Evolutionary conservation across 1,140 invertebrate species (phyloP), one percentile per base, ranked within the genome.

Genomic region (Euura saliciscinereae): DNA sequence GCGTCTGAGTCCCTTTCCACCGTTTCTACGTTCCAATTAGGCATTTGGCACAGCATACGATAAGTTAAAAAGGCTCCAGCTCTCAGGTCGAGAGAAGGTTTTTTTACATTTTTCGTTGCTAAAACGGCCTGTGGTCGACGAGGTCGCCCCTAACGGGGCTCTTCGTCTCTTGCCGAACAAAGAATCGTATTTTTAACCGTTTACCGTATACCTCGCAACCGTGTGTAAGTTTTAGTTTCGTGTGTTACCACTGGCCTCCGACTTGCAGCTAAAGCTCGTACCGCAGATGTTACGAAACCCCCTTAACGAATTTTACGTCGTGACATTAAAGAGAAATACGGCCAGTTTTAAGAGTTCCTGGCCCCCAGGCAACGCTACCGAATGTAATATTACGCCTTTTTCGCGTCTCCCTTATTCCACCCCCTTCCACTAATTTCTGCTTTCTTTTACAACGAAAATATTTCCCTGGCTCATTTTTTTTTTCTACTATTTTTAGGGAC

Each of bases 261-360:
- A 28, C 28, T 28, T 28, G 28, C 28, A 28, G 0, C 28, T 28
- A 28, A 28, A 28, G 28, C 51, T 8, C 13, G 13, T 59, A 59
- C 51, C 51, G 51, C 51, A 59, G 51, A 59, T 59, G 51, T 59
- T 59, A 59, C 51, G 51, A 59, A 59, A 59, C 51, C 51, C 51
- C 51, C 51, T 59, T 59, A 59, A 59, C 51, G 13, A 59, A 59
- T 59, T 59, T 59, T 59, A 59, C 13, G 51, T 59, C 13, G 51
- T 59, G 51, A 59, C 51, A 59, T 59, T 59, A 59, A 59, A 59
- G 51, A 59, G 51, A 59, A 59, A 59, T 59, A 59, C 51, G 51
- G 51, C 51, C 51, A 59, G 51, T 59, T 59, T 59, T 59, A 59
- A 59, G 51, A 59, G 51, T 59, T 59, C 13, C 8, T 59, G 51